Evolutionary conservation across 30 jellyfish, hydroid and myxozoan genomes (phyloP), one percentile per base, ranked within the genome.

Genomic region (Chironex yamaguchii): DNA sequence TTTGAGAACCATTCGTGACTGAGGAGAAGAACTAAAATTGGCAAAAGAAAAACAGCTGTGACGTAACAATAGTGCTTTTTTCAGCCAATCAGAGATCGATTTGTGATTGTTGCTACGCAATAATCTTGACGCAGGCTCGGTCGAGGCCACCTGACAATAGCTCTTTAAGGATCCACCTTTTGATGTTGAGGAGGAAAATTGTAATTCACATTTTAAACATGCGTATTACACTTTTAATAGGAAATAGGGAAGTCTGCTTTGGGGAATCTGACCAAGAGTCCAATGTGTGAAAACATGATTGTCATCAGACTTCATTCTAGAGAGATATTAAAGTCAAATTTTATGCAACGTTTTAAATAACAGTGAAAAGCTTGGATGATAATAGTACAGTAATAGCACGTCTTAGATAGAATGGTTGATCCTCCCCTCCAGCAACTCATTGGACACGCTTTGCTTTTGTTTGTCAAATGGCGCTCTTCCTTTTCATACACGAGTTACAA

Each of bases 81-180:
- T 22, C 17, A 71, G 36, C 84, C 84, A 71, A 71, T 71, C 84
- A 24, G 36, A 65, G 73, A 14, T 29, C 73, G 42, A 48, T 27
- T 13, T 34, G 1, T 6, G 2, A 6, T 17, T 42, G 58, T 42
- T 42, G 58, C 58, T 42, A 42, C 17, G 58, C 58, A 17, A 42
- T 42, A 17, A 17, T 42, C 9, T 17, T 42, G 9, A 42, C 58
- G 58, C 58, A 42, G 58, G 58, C 58, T 42, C 58, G 17, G 58
- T 42, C 13, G 17, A 6, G 9, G 9, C 17, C 9, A 17, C 58
- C 9, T 42, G 17, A 42, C 58, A 42, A 42, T 42, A 17, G 58
- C 9, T 42, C 17, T 42, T 42, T n/a, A n/a, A n/a, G n/a, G n/a
- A n/a, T n/a, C n/a, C n/a, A n/a, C n/a, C n/a, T n/a, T n/a, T n/a